Evolutionary conservation across 2,113 vertebrate genomes (phyloP).

Genomic region (Herpetotheres cachinnans): DNA sequence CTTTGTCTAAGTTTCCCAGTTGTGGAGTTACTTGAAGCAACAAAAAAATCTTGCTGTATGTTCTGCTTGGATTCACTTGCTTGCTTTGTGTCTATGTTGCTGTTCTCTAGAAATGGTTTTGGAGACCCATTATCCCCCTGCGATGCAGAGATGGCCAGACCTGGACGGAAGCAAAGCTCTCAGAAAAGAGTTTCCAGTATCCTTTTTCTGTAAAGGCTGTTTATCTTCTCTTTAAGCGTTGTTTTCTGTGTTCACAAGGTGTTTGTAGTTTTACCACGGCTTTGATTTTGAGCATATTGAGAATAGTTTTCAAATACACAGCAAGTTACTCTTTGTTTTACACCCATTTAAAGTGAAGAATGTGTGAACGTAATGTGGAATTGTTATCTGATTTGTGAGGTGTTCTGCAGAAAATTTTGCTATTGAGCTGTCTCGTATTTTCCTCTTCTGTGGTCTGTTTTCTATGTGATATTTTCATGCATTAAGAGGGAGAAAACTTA

Average conservation of each 20-base stretch:
- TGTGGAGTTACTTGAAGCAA: neutral
- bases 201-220: constrained; percentile 65
- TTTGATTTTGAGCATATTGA: neutral
- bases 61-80: neutral
- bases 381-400: neutral
- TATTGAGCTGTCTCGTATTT: neutral
- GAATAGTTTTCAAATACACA: neutral
- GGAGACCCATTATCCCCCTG: constrained; percentile 68
- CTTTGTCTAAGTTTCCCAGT: neutral
- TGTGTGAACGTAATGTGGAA: neutral
- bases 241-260: neutral
- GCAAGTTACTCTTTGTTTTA: neutral
- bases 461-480: neutral
- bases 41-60: neutral
- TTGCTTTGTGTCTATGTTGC: neutral
- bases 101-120: constrained; percentile 61
- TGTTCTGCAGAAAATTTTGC: neutral
- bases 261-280: neutral
- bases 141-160: constrained; percentile 73
- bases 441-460: neutral
- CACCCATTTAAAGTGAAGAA: neutral
- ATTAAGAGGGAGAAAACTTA: neutral
- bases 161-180: constrained; percentile 77
- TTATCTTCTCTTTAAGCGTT: neutral
- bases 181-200: constrained; percentile 87